phyloP scores from a whole-genome alignment of 1,140 invertebrate species.

The Zaprionus tsacasi region DNA sequence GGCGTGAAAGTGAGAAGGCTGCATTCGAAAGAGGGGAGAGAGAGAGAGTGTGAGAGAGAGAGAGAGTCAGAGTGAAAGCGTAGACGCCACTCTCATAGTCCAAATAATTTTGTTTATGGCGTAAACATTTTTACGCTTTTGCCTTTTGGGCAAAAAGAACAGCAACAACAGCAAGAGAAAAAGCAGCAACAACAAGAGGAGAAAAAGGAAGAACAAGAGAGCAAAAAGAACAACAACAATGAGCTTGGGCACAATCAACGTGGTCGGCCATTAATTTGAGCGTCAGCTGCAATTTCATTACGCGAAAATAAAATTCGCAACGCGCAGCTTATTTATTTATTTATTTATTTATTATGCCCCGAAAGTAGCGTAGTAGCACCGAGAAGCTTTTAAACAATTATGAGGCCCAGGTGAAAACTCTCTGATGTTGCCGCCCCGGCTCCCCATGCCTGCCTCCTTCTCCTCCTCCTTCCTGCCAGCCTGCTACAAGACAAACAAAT shows the following conservation, averaged over 20 bases:
- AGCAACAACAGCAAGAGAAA: not conserved
- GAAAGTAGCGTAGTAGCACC: slow-evolving; percentile 44
- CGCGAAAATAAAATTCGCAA: slow-evolving; percentile 44
- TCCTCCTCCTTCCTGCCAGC: not conserved
- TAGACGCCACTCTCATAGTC: slow-evolving; percentile 34
- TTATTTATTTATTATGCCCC: slow-evolving; percentile 42
- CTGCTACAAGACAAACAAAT: slow-evolving; percentile 28
- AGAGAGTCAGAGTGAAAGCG: not conserved
- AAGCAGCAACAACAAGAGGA: not conserved
- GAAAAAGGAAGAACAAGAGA: not conserved
- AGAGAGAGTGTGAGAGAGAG: not conserved
- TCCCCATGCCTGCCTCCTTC: not conserved
- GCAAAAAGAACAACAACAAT: slow-evolving; percentile 3
- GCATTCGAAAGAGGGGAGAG: not conserved
- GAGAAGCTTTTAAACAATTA: slow-evolving; percentile 73
- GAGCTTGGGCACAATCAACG: slow-evolving; percentile 18
- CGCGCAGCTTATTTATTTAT: slow-evolving; percentile 43
- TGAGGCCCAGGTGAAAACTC: slow-evolving; percentile 45
- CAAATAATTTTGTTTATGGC: slow-evolving; percentile 60
- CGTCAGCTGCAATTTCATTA: slow-evolving; percentile 73
- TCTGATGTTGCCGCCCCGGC: not conserved
- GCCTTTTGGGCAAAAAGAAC: slow-evolving; percentile 24
- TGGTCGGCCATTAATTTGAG: slow-evolving; percentile 59
- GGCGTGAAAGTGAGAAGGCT: slow-evolving; percentile 1
- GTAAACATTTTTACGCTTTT: slow-evolving; percentile 54